Evolutionary conservation across 2,113 vertebrate genomes (phyloP), one percentile per base, ranked within the genome.

Genomic region (Ia io): DNA sequence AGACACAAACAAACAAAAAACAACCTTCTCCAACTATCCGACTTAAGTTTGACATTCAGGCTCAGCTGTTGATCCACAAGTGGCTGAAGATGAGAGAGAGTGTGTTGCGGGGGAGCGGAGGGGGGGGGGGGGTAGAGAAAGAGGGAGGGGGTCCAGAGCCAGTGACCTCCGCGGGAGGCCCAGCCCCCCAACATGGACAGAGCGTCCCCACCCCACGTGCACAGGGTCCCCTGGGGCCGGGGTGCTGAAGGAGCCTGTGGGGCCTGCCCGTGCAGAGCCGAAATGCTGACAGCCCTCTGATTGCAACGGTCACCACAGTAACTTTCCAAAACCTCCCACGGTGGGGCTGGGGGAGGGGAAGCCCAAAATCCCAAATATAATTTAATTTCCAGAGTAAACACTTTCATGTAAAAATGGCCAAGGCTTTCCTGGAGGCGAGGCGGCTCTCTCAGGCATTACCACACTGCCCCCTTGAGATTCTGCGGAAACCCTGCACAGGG

Each of bases 381-480:
- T 95, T 95, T 95, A 98, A 97, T 97, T 97, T 97, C 91, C 88
- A 95, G 96, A 76, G 53, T 93, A 97, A 97, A 97, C 94, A 95
- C 90, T 98, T 97, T 97, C 89, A 74, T 59, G 67, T 83, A 47
- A 77, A 90, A 97, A 96, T 70, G 95, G 82, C 79, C 91, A 95
- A 85, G 96, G 69, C 69, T 85, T 93, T 96, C 93, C 88, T 95
- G 42, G 80, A 44, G 96, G 80, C 35, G 87, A 74, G 42, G 13
- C 6, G 14, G 94, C 89, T 89, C 67, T 96, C 95, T 96, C 74
- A 40, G 22, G 67, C 53, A 97, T 97, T 95, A 91, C 98, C 97
- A 98, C 95, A 96, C 98, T 98, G 98, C 98, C 98, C 98, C 97
- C 98, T 98, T 97, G 97, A 98, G 98, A 91, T 97, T 91, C 69